Evolutionary conservation across 2,888 invertebrate species (phyloP).

Genomic region (Troglohyphantes excavatus): DNA sequence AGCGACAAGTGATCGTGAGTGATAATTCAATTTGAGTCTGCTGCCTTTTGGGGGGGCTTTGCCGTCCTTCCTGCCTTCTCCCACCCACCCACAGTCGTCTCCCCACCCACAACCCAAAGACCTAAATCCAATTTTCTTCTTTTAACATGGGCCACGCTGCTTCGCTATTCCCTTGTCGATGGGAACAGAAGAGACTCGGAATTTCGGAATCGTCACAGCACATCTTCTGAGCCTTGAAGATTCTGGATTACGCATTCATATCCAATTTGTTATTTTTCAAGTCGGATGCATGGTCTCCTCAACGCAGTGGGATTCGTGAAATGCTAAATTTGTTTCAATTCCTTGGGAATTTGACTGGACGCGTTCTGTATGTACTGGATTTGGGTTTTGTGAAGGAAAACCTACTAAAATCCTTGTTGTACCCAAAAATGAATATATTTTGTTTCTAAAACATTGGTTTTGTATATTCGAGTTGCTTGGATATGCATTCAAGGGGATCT

Average conservation of each 20-base stretch:
- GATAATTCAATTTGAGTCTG: slow-evolving; percentile 68
- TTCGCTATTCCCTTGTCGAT: slow-evolving; percentile 31
- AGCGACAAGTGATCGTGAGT: slow-evolving; percentile 49
- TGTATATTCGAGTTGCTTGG: no score
- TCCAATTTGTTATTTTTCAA: slow-evolving; percentile 46
- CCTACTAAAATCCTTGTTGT: not conserved
- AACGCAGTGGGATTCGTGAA: not conserved
- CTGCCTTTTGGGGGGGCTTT: slow-evolving; percentile 1
- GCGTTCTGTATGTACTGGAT: no score
- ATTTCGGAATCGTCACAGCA: slow-evolving; percentile 3
- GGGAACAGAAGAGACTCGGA: not conserved
- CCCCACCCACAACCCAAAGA: not conserved
- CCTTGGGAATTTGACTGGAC: not conserved
- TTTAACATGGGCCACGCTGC: slow-evolving; percentile 7
- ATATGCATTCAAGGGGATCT: no score
- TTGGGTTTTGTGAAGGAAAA: not conserved
- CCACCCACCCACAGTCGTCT: not conserved
- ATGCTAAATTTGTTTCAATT: not conserved
- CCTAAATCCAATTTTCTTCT: slow-evolving; percentile 65
- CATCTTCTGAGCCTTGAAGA: slow-evolving; percentile 19
- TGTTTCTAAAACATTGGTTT: no score
- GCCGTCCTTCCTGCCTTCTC: not conserved
- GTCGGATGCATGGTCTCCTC: not conserved
- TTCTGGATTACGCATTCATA: slow-evolving; percentile 44
- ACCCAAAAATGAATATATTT: no score